These are phyloP conservation scores for Noctua janthina DNA, from an alignment of 2,888 invertebrate species.

Conservation along the genomic window DNA sequence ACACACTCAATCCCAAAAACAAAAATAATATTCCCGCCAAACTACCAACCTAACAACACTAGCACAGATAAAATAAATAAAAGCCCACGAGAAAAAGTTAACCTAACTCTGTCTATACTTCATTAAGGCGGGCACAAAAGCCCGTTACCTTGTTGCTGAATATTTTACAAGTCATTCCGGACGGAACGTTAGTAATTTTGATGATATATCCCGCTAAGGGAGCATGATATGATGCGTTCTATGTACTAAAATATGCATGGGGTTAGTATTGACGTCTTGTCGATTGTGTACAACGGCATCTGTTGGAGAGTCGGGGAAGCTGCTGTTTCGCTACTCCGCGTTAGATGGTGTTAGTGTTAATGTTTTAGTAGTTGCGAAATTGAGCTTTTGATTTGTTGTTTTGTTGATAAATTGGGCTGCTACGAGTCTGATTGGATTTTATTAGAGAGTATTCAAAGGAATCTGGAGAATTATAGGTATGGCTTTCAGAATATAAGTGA, in stretches of 20 bases:
- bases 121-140: slow-evolving; percentile 86
- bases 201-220: slow-evolving; percentile 83
- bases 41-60: slow-evolving; percentile 63
- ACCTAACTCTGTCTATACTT: slow-evolving; percentile 77
- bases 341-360: slow-evolving; percentile 69
- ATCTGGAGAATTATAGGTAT: too few relatives aligned
- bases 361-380: slow-evolving; percentile 40
- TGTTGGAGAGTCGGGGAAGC: slow-evolving; percentile 61
- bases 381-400: slow-evolving; percentile 31
- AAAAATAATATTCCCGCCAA: slow-evolving; percentile 48
- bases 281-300: slow-evolving; percentile 79
- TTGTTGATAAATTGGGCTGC: slow-evolving; percentile 20
- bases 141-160: slow-evolving; percentile 85
- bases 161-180: slow-evolving; percentile 86
- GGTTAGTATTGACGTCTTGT: slow-evolving; percentile 81
- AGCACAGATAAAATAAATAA: slow-evolving; percentile 68
- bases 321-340: slow-evolving; percentile 68
- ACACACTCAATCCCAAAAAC: slow-evolving; percentile 49
- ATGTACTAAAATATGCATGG: slow-evolving; percentile 83
- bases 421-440: background rate
- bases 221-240: slow-evolving; percentile 81
- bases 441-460: background rate
- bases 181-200: slow-evolving; percentile 83
- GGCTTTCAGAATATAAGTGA: too few relatives aligned
- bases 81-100: slow-evolving; percentile 65